phyloP scores from a whole-genome alignment of 2,113 vertebrate species.

The Pteropus alecto region DNA sequence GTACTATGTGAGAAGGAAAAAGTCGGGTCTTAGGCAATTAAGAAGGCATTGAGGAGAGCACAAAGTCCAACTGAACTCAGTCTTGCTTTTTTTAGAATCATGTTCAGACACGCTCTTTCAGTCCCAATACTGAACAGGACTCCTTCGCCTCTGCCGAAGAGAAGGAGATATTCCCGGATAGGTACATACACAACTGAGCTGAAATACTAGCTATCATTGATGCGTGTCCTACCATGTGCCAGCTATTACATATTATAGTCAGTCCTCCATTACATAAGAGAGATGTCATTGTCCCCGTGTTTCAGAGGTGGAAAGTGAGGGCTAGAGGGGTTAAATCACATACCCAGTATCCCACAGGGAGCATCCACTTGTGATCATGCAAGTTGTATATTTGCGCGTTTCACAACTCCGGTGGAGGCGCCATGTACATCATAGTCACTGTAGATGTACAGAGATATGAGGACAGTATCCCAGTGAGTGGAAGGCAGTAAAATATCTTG shows the following conservation, averaged over 20 bases:
- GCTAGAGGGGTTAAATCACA: background rate
- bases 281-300: background rate
- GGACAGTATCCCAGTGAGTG: background rate
- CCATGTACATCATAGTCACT: background rate
- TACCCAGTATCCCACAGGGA: background rate
- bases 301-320: background rate
- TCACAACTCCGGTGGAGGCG: background rate
- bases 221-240: background rate
- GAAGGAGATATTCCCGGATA: background rate
- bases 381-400: background rate
- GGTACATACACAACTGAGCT: background rate
- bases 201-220: background rate
- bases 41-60: background rate
- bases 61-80: background rate
- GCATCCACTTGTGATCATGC: background rate
- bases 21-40: background rate
- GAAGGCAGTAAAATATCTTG: background rate
- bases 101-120: background rate
- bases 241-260: background rate
- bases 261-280: background rate
- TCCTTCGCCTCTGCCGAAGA: background rate
- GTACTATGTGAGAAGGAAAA: background rate
- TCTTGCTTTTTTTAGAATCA: background rate
- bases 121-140: background rate
- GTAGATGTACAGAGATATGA: background rate